Conservation (phyloP, 2,113 vertebrate species). For the Martes martes region DNA sequence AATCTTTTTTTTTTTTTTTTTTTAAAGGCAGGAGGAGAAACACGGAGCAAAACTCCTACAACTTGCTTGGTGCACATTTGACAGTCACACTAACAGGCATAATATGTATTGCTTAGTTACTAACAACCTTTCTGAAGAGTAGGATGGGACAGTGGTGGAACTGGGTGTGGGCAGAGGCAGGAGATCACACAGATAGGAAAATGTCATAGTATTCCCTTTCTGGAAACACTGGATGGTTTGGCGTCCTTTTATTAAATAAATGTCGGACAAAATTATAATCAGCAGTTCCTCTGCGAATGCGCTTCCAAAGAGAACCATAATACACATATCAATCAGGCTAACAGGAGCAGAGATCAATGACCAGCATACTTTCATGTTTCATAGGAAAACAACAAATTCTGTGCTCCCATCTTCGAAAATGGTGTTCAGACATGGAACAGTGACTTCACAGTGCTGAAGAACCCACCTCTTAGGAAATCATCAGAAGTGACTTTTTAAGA, state of each 20-base stretch:
- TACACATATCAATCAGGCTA: background rate
- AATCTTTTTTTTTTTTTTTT: too few relatives aligned
- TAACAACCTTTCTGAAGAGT: background rate
- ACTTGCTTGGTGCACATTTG: background rate
- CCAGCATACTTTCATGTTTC: background rate
- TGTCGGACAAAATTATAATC: background rate
- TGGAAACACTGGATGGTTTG: background rate
- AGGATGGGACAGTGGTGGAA: background rate
- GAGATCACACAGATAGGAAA: background rate
- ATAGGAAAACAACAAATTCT: background rate
- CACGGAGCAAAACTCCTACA: accelerated
- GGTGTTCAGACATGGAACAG: background rate
- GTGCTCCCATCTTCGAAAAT: background rate
- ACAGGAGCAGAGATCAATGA: background rate
- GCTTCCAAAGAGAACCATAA: background rate
- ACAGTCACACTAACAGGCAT: background rate
- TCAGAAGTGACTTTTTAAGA: background rate
- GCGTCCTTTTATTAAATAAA: conserved; percentile 22
- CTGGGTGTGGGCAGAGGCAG: background rate
- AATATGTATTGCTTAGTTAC: background rate
- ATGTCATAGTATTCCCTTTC: background rate
- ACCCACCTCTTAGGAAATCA: background rate
- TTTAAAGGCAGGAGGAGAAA: background rate
- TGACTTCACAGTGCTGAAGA: background rate
- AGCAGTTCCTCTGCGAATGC: accelerated